These are phyloP conservation scores for Brachyistius frenatus DNA, from an alignment of 2,113 vertebrate genomes.

Conservation along the genomic window DNA sequence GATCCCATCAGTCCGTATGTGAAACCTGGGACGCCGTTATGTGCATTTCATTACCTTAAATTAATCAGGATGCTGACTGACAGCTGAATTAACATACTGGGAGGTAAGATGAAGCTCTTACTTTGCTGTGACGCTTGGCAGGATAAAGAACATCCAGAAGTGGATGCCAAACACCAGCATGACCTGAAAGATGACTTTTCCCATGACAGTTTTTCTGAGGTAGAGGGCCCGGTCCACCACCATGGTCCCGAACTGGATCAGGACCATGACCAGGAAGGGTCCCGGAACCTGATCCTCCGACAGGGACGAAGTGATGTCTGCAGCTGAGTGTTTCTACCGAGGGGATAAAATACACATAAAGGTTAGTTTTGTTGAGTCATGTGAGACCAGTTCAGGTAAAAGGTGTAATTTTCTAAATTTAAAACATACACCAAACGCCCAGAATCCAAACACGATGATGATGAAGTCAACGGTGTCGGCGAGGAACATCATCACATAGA, in stretches of 20 bases:
- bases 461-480: constrained; percentile 98
- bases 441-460: constrained; percentile 98
- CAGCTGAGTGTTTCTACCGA: constrained; percentile 95
- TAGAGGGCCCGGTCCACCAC: constrained; percentile 97
- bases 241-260: constrained; percentile 99
- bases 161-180: constrained; percentile 98
- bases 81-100: no score
- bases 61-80: no score
- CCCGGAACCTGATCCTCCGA: constrained; percentile 97
- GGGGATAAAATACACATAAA: neutral
- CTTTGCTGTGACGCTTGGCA: constrained; percentile 94
- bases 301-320: constrained; percentile 96
- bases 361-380: neutral
- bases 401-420: neutral
- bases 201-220: constrained; percentile 96
- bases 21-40: neutral
- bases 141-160: constrained; percentile 99
- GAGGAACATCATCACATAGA: constrained; percentile 98
- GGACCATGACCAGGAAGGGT: constrained; percentile 97
- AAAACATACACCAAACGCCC: constrained; percentile 94
- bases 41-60: neutral
- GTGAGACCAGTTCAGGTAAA: neutral
- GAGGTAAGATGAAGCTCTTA: constrained; percentile 66
- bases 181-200: constrained; percentile 97
- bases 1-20: neutral